A percentile compares a stretch with the other conserved stretches of the same genome.
These are phyloP conservation scores for Lasiommata megera DNA, from an alignment of 2,888 invertebrate species.

Conservation along the genomic window DNA sequence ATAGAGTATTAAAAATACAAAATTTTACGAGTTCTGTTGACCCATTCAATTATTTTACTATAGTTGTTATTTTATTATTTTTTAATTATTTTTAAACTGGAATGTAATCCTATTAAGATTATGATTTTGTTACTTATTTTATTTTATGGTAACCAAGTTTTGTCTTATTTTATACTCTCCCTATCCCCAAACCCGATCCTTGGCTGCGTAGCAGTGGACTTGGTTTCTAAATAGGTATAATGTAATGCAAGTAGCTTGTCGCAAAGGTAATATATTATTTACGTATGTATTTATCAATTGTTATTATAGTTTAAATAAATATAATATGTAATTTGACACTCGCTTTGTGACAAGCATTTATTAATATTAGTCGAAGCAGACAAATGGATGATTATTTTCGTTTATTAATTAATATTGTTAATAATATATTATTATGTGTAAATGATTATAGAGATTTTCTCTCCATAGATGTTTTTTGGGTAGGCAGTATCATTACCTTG, in stretches of 20 bases:
- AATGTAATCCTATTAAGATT: too few species aligned
- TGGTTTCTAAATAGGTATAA: conserved; percentile 76
- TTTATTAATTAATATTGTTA: conserved; percentile 37
- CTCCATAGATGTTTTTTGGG: conserved; percentile 72
- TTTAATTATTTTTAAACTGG: too few species aligned
- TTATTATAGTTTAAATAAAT: conserved; percentile 42
- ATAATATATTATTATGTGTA: conserved; percentile 60
- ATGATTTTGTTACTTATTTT: too few species aligned
- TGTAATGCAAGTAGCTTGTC: conserved; percentile 67
- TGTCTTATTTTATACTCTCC: conserved; percentile 25
- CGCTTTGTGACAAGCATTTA: conserved; percentile 71
- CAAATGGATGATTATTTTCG: conserved; percentile 43
- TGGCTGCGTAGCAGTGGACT: conserved; percentile 80
- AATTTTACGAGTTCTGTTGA: too few species aligned
- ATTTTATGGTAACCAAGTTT: conserved; percentile 18
- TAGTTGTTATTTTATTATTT: too few species aligned
- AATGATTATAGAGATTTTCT: conserved; percentile 67
- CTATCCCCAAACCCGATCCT: conserved; percentile 36
- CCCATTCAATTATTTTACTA: too few species aligned
- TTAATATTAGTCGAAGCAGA: conserved; percentile 39
- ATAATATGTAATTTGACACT: conserved; percentile 44
- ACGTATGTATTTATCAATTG: conserved; percentile 43
- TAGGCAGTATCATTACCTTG: conserved; percentile 72
- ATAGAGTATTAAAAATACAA: too few species aligned
- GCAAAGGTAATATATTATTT: conserved; percentile 66